A percentile compares a stretch with the other conserved stretches of the same genome.
Evolutionary conservation across 2,888 invertebrate genomes (phyloP).

Genomic region (Atethmia centrago): DNA sequence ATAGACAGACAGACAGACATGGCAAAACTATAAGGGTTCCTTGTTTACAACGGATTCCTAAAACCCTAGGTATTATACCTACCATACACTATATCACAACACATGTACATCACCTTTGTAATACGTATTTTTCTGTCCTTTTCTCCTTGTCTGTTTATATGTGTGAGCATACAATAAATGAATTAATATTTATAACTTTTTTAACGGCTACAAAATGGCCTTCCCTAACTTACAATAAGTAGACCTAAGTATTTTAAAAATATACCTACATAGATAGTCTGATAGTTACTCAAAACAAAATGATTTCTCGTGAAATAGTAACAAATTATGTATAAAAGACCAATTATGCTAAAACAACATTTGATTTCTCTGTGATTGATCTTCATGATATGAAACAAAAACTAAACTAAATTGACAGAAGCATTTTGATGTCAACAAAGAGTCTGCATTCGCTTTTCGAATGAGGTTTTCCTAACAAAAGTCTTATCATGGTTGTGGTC

Average conservation of each 20-base stretch:
- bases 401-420: neutral
- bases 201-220: neutral
- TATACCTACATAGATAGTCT: neutral
- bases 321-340: neutral
- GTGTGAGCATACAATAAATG: too few species aligned
- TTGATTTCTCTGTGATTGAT: neutral
- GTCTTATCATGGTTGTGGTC: conserved; percentile 61
- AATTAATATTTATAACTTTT: neutral
- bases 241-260: neutral
- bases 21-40: too few species aligned
- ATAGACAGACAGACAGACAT: too few species aligned
- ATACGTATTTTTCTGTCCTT: too few species aligned
- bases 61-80: too few species aligned
- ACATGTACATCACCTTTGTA: too few species aligned
- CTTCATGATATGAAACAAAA: neutral
- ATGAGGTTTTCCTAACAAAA: neutral
- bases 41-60: too few species aligned
- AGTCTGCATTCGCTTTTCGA: neutral
- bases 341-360: neutral
- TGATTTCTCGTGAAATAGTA: neutral
- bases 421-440: neutral
- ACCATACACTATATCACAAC: too few species aligned
- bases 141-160: too few species aligned
- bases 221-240: neutral
- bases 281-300: neutral